phyloP scores from a whole-genome alignment of 1,140 invertebrate species.

The Drosophila lacertosa region DNA sequence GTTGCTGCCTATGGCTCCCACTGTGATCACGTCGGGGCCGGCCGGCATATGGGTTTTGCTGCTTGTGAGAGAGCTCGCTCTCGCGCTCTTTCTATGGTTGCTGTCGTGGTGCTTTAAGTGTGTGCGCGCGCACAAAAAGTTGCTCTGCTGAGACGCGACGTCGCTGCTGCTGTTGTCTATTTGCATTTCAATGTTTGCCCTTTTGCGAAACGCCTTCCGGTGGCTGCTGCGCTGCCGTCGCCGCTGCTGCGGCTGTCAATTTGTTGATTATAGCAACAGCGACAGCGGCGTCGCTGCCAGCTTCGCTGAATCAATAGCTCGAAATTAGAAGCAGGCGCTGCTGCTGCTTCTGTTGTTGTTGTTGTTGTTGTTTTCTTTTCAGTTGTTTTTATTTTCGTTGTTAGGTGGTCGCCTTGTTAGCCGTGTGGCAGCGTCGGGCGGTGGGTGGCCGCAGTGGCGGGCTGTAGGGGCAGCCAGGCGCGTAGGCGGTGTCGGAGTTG shows the following conservation, averaged over 20 bases:
- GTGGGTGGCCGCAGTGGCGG: background rate
- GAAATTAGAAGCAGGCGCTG: constrained; percentile 55
- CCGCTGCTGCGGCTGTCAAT: constrained; percentile 42
- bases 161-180: constrained; percentile 32
- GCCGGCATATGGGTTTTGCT: constrained; percentile 65
- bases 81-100: background rate
- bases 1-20: background rate
- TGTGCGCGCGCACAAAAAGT: constrained; percentile 54
- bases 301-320: constrained; percentile 64
- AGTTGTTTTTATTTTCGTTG: constrained; percentile 25
- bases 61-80: constrained; percentile 25
- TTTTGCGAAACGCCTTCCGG: constrained; percentile 71
- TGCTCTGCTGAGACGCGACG: constrained; percentile 5
- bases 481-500: constrained; percentile 25
- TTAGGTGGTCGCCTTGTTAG: constrained; percentile 42
- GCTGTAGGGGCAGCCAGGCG: background rate
- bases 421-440: background rate
- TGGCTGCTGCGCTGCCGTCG: constrained; percentile 27
- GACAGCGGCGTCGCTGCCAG: constrained; percentile 17
- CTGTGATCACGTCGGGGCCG: constrained; percentile 49
- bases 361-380: constrained; percentile 10
- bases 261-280: constrained; percentile 48
- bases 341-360: background rate
- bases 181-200: constrained; percentile 65
- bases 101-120: constrained; percentile 23